phyloP scores from a whole-genome alignment of 1,140 invertebrate genomes.

The Antheraea pernyi region DNA sequence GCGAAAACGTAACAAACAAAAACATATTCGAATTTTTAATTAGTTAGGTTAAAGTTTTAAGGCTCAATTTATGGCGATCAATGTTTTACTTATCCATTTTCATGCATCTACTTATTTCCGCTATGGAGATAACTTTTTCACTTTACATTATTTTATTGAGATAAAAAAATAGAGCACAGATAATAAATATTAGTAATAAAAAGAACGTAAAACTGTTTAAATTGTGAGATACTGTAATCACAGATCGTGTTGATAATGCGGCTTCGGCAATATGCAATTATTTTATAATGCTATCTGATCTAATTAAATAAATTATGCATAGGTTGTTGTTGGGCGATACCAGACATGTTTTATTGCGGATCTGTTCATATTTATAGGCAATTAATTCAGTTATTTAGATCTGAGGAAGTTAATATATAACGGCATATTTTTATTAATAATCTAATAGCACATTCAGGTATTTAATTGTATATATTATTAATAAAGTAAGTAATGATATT shows the following conservation, averaged over 20 bases:
- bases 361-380: neutral
- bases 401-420: neutral
- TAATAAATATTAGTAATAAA: too few relatives aligned
- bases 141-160: too few relatives aligned
- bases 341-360: slow-evolving; percentile 1
- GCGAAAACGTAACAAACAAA: too few relatives aligned
- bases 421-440: neutral
- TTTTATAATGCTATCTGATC: neutral
- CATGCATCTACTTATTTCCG: too few relatives aligned
- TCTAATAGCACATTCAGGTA: neutral
- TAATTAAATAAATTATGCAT: slow-evolving; percentile 5
- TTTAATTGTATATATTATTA: neutral
- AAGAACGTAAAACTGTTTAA: neutral
- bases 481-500: too few relatives aligned
- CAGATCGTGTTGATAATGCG: neutral
- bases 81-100: too few relatives aligned
- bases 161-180: too few relatives aligned
- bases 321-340: neutral
- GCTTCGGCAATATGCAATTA: neutral
- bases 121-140: too few relatives aligned
- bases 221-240: neutral
- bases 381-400: slow-evolving; percentile 4
- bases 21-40: too few relatives aligned
- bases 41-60: too few relatives aligned
- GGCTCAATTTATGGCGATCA: too few relatives aligned